phyloP scores from a whole-genome alignment of 2,113 vertebrate genomes.

The Solea senegalensis region DNA sequence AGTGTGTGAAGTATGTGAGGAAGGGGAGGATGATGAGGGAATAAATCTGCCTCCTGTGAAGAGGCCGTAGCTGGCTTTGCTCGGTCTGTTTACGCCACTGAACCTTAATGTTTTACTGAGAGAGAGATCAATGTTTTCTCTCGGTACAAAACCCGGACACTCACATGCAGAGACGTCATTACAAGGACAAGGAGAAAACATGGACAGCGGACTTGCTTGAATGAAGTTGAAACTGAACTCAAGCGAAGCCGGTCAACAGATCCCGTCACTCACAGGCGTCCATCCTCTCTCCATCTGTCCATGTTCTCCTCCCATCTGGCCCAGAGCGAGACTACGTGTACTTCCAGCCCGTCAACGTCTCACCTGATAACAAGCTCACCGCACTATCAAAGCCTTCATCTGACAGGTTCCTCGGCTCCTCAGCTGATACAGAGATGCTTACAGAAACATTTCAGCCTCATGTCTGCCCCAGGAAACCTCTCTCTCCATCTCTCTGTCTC shows the following conservation, averaged over 20 bases:
- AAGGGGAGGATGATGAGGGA: too few species aligned
- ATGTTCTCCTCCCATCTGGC: slow-evolving; percentile 26
- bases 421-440: slow-evolving; percentile 9
- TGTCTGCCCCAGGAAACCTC: slow-evolving; percentile 16
- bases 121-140: too few species aligned
- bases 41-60: too few species aligned
- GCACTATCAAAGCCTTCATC: slow-evolving; percentile 57
- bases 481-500: not conserved
- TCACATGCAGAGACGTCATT: too few species aligned
- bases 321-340: slow-evolving; percentile 10
- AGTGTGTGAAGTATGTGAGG: too few species aligned
- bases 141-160: too few species aligned
- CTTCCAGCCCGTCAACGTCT: slow-evolving; percentile 45
- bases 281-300: slow-evolving; percentile 41
- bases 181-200: too few species aligned
- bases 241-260: slow-evolving; percentile 23
- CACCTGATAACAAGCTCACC: slow-evolving; percentile 43
- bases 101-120: too few species aligned
- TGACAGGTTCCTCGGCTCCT: slow-evolving; percentile 39
- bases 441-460: slow-evolving; percentile 10
- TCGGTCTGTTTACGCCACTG: too few species aligned
- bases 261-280: slow-evolving; percentile 26
- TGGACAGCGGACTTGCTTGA: too few species aligned
- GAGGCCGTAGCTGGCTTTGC: too few species aligned
- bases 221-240: too few species aligned